Evolutionary conservation across 2,113 vertebrate species (phyloP).

Genomic region (Uria aalge): DNA sequence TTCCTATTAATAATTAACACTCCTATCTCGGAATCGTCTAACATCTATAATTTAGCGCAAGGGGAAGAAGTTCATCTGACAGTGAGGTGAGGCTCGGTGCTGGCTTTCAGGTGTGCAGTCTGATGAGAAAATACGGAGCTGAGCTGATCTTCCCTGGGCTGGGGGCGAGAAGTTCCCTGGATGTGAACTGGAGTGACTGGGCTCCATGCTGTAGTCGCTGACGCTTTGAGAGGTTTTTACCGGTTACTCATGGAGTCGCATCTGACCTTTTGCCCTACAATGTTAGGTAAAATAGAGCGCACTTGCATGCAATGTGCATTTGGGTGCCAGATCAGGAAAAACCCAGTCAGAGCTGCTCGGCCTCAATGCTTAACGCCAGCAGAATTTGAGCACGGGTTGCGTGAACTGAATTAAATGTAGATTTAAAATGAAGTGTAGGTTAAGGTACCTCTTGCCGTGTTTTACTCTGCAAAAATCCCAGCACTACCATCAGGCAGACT

Average conservation of each 20-base stretch:
- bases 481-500: rapidly evolving
- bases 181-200: neutral
- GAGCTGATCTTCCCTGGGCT: neutral
- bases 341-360: neutral
- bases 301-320: rapidly evolving
- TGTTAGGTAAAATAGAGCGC: rapidly evolving
- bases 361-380: neutral
- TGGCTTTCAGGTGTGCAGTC: neutral
- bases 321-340: neutral
- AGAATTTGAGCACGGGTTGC: neutral
- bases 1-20: constrained; percentile 76
- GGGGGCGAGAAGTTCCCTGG: neutral
- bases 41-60: constrained; percentile 57
- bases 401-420: rapidly evolving
- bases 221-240: neutral
- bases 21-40: constrained; percentile 31
- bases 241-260: rapidly evolving
- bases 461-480: neutral
- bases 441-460: neutral
- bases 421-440: neutral
- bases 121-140: neutral
- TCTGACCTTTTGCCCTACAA: rapidly evolving
- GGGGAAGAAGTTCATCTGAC: neutral
- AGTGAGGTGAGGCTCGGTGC: neutral
- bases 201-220: rapidly evolving